phyloP scores from a whole-genome alignment of 2,113 vertebrate genomes.

The Corythoichthys haematopterus region DNA sequence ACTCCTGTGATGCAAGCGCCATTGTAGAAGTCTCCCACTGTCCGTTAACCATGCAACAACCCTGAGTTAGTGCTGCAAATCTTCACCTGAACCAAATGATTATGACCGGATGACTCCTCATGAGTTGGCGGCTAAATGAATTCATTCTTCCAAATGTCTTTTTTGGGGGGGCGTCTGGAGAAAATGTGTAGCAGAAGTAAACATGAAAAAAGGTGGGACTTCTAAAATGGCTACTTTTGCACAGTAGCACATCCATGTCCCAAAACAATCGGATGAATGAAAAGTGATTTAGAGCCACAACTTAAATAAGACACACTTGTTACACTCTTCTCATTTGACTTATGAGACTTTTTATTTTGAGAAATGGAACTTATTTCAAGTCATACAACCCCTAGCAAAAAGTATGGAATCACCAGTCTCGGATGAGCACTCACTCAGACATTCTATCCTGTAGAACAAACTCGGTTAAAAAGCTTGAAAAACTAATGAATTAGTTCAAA shows the following conservation, averaged over 20 bases:
- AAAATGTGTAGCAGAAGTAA: conserved; percentile 58
- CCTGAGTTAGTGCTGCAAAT: conserved; percentile 42
- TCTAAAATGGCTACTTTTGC: conserved; percentile 55
- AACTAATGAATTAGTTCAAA: no score
- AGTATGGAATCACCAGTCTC: no score
- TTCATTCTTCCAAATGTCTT: conserved; percentile 45
- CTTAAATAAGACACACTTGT: background rate
- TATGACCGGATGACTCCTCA: conserved; percentile 31
- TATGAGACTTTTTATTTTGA: no score
- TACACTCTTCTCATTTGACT: no score
- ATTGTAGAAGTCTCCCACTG: conserved; percentile 43
- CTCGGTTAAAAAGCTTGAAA: no score
- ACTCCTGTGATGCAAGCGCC: conserved; percentile 33
- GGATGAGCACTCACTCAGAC: no score
- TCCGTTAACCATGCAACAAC: conserved; percentile 31
- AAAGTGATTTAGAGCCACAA: background rate
- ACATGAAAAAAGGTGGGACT: conserved; percentile 28
- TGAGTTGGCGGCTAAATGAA: conserved; percentile 33
- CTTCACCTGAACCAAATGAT: conserved; percentile 37
- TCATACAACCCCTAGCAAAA: no score
- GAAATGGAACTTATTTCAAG: no score
- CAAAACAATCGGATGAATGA: conserved; percentile 64
- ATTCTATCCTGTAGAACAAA: no score
- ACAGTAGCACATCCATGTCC: conserved; percentile 44
- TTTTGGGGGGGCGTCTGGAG: conserved; percentile 15